Evolutionary conservation across 92 coral and sea anemone genomes (phyloP).

Genomic region (Palythoa caribaeorum): DNA sequence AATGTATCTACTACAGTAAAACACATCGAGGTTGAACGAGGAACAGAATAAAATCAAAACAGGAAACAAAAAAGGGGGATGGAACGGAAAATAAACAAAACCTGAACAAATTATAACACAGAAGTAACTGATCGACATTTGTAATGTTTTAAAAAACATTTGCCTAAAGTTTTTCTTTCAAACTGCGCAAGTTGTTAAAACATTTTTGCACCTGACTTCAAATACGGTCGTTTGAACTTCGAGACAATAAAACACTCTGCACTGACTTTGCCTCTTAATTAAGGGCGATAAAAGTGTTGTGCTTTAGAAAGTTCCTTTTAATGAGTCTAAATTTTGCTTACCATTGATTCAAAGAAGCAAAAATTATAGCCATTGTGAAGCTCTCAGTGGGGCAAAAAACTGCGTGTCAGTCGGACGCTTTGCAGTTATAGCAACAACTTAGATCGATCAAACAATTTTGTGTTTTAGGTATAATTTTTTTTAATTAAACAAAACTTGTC

Average conservation of each 20-base stretch:
- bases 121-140: not conserved
- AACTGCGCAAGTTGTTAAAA: not conserved
- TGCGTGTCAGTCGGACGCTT: not conserved
- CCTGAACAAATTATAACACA: not conserved
- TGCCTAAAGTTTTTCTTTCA: not conserved
- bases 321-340: not conserved
- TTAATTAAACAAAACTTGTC: not conserved
- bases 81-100: not conserved
- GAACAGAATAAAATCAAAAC: not conserved
- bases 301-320: conserved; percentile 1
- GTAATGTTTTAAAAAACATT: not conserved
- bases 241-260: not conserved
- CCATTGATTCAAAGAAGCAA: conserved; percentile 1
- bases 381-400: conserved; percentile 9
- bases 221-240: not conserved
- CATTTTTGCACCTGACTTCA: conserved; percentile 10
- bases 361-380: conserved; percentile 26
- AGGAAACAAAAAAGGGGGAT: not conserved
- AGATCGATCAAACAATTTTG: not conserved
- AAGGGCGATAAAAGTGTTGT: conserved; percentile 2
- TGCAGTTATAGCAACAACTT: not conserved
- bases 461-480: not conserved
- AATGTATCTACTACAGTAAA: not conserved
- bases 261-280: conserved; percentile 4
- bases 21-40: not conserved